A percentile compares a stretch with the other conserved stretches of the same genome.
Evolutionary conservation across 2,797 vertebrate genomes (phyloP).

Genomic region (Strix occidentalis): DNA sequence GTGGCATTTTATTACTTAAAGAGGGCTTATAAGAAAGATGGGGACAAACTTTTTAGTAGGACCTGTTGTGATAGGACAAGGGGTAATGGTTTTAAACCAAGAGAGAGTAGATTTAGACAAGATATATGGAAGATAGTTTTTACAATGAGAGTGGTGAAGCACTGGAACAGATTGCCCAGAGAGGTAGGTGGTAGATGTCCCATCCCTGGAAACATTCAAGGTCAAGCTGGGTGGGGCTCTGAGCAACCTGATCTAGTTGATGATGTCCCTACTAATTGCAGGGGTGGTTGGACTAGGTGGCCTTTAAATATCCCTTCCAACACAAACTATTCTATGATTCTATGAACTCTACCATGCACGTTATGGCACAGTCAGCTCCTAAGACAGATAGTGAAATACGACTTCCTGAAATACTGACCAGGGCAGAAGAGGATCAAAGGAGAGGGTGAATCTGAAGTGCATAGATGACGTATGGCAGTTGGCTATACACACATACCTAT

Average conservation of each 20-base stretch:
- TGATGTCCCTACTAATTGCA: not conserved
- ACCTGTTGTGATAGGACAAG: not conserved
- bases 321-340: not conserved
- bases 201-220: accelerated
- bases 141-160: not conserved
- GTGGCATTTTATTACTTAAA: not conserved
- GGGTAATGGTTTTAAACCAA: not conserved
- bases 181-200: too few relatives aligned
- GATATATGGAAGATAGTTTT: not conserved
- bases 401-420: not conserved
- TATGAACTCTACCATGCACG: accelerated
- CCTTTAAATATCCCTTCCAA: not conserved
- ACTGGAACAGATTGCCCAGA: not conserved
- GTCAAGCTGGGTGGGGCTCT: accelerated
- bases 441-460: not conserved
- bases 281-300: not conserved
- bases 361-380: not conserved
- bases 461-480: not conserved
- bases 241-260: not conserved
- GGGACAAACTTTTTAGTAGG: too few relatives aligned
- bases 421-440: not conserved
- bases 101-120: not conserved
- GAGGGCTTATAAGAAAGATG: too few relatives aligned
- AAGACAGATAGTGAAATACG: not conserved
- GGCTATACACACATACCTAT: not conserved